Evolutionary conservation across 2,113 vertebrate species (phyloP).

Genomic region (Grallaria varia): DNA sequence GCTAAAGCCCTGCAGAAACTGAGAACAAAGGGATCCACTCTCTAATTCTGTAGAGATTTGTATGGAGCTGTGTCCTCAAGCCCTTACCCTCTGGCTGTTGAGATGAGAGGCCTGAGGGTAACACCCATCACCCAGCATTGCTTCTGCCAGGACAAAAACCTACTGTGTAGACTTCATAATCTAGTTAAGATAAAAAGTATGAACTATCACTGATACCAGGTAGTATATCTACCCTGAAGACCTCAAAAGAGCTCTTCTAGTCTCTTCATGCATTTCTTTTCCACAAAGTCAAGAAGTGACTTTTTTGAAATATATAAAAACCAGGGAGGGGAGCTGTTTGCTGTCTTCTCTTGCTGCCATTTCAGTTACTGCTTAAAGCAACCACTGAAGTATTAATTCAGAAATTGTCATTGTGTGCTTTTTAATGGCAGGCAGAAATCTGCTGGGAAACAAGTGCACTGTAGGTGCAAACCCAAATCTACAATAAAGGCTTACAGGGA

Average conservation of each 20-base stretch:
- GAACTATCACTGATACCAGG: background rate
- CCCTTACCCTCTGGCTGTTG: background rate
- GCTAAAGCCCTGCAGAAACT: background rate
- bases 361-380: background rate
- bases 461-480: background rate
- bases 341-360: background rate
- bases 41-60: background rate
- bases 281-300: background rate
- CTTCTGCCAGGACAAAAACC: background rate
- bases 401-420: background rate
- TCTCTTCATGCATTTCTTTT: background rate
- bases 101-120: background rate
- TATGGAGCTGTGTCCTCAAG: background rate
- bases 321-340: too few relatives aligned
- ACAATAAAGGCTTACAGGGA: background rate
- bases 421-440: background rate
- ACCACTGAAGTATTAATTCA: background rate
- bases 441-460: background rate
- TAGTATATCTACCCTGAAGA: background rate
- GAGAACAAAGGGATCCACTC: background rate
- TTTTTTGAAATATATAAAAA: background rate
- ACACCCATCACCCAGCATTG: too few relatives aligned
- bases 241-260: background rate
- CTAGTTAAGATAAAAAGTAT: background rate
- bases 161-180: fast-evolving